Conservation (phyloP, 2,888 invertebrate species). For the Drosophila mulleri region DNA sequence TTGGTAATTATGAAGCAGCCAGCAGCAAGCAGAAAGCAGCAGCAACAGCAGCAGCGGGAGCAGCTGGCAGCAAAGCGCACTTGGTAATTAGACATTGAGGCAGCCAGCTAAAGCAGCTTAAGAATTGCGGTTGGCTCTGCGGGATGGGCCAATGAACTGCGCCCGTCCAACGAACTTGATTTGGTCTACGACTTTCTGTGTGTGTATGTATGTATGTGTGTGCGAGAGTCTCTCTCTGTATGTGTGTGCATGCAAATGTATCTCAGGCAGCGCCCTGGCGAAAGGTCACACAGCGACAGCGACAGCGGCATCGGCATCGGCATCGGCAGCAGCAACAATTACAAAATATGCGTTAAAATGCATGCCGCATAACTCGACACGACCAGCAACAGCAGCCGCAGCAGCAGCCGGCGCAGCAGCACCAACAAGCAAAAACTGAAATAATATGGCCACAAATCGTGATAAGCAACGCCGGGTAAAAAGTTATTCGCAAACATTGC, state of each 20-base stretch:
- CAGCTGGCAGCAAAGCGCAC: constrained; percentile 52
- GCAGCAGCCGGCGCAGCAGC: constrained; percentile 35
- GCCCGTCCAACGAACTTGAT: constrained; percentile 76
- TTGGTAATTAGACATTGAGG: constrained; percentile 76
- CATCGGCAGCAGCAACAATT: constrained; percentile 68
- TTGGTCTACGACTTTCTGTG: constrained; percentile 59
- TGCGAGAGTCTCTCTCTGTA: background rate
- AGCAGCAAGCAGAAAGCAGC: constrained; percentile 14
- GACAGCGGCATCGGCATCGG: constrained; percentile 28
- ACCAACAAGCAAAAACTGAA: constrained; percentile 63
- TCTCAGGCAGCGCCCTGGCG: constrained; percentile 58
- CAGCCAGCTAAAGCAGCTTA: constrained; percentile 52
- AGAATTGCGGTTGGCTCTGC: constrained; percentile 54
- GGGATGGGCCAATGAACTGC: constrained; percentile 72
- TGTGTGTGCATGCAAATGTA: constrained; percentile 65
- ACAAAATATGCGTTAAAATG: constrained; percentile 80
- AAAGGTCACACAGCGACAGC: constrained; percentile 65
- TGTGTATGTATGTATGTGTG: constrained; percentile 10
- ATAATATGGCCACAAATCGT: constrained; percentile 80
- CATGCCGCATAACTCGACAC: constrained; percentile 76
- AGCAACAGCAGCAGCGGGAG: constrained; percentile 10
- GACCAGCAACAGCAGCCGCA: constrained; percentile 51
- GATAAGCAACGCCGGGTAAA: constrained; percentile 73
- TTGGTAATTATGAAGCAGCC: constrained; percentile 69
- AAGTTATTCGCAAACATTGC: constrained; percentile 72